Evolutionary conservation across 2,113 vertebrate genomes (phyloP).

Genomic region (Panthera uncia): DNA sequence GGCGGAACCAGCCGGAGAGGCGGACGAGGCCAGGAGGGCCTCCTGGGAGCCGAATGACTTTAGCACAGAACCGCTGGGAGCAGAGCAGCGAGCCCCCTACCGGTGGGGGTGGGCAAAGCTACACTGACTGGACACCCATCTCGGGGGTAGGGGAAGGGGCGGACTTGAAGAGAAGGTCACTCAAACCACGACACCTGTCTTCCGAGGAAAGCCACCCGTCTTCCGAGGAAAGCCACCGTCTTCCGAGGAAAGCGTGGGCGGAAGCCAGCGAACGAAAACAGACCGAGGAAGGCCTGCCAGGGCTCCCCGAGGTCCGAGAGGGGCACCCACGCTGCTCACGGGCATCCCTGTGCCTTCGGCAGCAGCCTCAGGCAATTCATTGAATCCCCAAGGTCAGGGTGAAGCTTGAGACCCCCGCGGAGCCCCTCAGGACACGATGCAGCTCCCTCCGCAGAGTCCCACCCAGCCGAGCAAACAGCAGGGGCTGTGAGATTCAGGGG

Average conservation of each 20-base stretch:
- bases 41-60: background rate
- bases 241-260: background rate
- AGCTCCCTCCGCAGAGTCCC: background rate
- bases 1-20: background rate
- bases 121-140: background rate
- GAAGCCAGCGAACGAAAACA: background rate
- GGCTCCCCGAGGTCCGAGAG: background rate
- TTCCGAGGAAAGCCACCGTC: background rate
- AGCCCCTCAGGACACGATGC: background rate
- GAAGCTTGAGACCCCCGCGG: background rate
- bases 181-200: background rate
- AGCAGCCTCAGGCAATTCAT: background rate
- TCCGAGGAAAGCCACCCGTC: background rate
- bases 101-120: rapidly evolving
- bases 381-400: background rate
- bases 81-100: background rate
- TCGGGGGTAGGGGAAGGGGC: background rate
- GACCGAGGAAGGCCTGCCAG: background rate
- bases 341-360: rapidly evolving
- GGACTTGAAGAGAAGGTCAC: background rate
- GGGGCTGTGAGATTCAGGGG: background rate
- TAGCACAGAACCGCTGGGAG: background rate
- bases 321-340: too few species aligned
- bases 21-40: background rate
- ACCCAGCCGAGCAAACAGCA: too few species aligned